Evolutionary conservation across 1,140 invertebrate genomes (phyloP).

Genomic region (Himalopsyche phryganea): DNA sequence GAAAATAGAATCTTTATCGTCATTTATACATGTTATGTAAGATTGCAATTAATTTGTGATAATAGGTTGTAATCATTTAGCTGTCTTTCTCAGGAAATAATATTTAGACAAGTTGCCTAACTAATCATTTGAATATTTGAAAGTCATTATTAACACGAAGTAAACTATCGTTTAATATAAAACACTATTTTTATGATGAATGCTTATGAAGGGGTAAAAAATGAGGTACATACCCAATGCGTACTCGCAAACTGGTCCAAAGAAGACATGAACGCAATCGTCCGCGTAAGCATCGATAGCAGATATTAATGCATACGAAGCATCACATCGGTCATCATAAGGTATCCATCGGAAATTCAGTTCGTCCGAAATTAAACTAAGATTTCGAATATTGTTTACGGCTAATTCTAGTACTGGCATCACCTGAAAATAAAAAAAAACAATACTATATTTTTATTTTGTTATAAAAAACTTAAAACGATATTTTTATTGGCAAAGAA

Average conservation of each 20-base stretch:
- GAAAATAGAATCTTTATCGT: too few relatives aligned
- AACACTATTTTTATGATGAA: too few relatives aligned
- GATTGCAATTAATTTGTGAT: too few relatives aligned
- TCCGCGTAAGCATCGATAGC: slow-evolving; percentile 64
- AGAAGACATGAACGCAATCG: slow-evolving; percentile 67
- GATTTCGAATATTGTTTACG: slow-evolving; percentile 46
- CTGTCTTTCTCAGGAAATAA: too few relatives aligned
- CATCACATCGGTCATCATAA: slow-evolving; percentile 66
- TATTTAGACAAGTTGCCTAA: too few relatives aligned
- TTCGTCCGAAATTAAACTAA: slow-evolving; percentile 52
- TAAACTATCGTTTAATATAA: too few relatives aligned
- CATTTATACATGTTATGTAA: too few relatives aligned
- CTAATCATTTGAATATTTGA: too few relatives aligned
- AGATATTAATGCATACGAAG: slow-evolving; percentile 62
- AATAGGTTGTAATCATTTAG: too few relatives aligned
- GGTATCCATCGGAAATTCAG: slow-evolving; percentile 57
- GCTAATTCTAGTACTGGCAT: slow-evolving; percentile 59
- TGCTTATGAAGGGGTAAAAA: too few relatives aligned
- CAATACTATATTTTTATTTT: neutral
- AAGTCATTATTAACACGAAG: too few relatives aligned
- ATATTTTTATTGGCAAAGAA: neutral
- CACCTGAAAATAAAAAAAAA: slow-evolving; percentile 39
- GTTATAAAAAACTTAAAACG: neutral
- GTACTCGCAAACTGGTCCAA: slow-evolving; percentile 74
- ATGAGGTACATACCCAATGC: slow-evolving; percentile 67